These are phyloP conservation scores for Callimico goeldii DNA, from an alignment of 2,797 vertebrate genomes.

Conservation along the genomic window DNA sequence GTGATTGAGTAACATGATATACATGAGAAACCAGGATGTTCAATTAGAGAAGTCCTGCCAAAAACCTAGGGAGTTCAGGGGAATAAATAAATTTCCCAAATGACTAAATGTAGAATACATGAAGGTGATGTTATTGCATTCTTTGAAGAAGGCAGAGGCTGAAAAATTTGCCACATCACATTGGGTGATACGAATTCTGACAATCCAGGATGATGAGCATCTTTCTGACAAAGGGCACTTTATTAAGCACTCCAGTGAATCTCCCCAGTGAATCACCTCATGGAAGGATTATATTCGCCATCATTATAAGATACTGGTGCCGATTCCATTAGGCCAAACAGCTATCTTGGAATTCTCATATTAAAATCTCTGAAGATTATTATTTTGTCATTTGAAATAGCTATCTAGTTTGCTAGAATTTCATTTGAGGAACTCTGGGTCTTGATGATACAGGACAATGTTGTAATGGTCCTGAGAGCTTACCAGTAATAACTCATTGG, in stretches of 20 bases:
- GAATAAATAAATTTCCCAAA: not conserved
- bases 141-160: not conserved
- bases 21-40: not conserved
- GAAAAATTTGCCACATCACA: not conserved
- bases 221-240: not conserved
- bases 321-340: not conserved
- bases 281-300: not conserved
- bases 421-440: not conserved
- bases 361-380: not conserved
- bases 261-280: not conserved
- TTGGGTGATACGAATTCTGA: not conserved
- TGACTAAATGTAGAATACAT: not conserved
- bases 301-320: not conserved
- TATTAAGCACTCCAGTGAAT: not conserved
- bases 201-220: not conserved
- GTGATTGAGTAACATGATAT: not conserved
- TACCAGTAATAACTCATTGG: not conserved
- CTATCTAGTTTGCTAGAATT: not conserved
- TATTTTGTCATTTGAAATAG: not conserved
- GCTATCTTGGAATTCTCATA: not conserved
- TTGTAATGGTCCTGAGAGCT: not conserved
- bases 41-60: not conserved
- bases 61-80: not conserved
- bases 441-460: not conserved
- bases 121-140: not conserved